Conservation (phyloP, 2,113 vertebrate genomes). For the Noturus placidus region DNA sequence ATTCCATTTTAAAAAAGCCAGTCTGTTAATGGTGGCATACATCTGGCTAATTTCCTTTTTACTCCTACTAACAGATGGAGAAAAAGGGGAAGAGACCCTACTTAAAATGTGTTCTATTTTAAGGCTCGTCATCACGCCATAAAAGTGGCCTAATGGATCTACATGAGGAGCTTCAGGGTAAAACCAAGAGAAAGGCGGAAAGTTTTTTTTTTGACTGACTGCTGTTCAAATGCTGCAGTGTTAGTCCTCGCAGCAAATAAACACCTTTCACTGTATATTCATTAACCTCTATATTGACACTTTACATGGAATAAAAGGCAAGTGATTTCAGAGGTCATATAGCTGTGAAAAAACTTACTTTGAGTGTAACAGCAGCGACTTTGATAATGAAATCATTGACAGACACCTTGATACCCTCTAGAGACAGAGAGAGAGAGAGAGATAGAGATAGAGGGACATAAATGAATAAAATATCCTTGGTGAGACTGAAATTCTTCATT, state of each 20-base stretch:
- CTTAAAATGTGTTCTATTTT: constrained; percentile 21
- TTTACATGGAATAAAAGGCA: not conserved
- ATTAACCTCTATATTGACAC: not conserved
- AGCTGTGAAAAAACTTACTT: constrained; percentile 74
- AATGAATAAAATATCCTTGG: not conserved
- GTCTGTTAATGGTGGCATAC: constrained; percentile 1
- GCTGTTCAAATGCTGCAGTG: not conserved
- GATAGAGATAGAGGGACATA: not conserved
- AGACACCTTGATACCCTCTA: constrained; percentile 93
- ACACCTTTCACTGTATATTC: not conserved
- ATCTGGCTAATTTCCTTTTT: constrained; percentile 39
- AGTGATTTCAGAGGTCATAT: not conserved
- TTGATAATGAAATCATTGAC: constrained; percentile 98
- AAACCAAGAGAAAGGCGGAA: not conserved
- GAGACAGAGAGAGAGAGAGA: constrained; percentile 50
- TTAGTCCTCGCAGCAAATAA: not conserved
- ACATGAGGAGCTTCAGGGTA: not conserved
- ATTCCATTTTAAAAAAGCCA: constrained; percentile 25
- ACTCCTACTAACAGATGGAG: constrained; percentile 5
- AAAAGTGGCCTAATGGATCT: not conserved
- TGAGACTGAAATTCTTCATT: not conserved
- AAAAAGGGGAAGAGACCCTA: not conserved
- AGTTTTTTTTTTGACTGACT: not conserved
- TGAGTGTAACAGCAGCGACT: constrained; percentile 88
- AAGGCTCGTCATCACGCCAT: not conserved